phyloP scores from a whole-genome alignment of 2,113 vertebrate genomes.

The Bujurquina vittata region DNA sequence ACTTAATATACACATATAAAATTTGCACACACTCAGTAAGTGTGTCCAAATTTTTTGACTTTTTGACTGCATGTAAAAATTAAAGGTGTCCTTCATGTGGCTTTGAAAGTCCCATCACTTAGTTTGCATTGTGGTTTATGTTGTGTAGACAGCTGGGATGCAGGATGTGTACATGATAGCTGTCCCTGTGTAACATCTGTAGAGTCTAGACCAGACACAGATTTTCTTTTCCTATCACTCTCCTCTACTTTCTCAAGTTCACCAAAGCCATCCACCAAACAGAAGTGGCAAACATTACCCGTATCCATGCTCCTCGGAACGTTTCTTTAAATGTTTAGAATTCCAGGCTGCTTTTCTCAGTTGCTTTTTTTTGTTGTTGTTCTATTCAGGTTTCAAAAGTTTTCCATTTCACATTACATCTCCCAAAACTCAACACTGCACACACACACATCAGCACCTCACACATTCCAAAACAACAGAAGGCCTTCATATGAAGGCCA shows the following conservation, averaged over 20 bases:
- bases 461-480: conserved; percentile 28
- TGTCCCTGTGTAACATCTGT: conserved; percentile 4
- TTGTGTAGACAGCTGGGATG: not conserved
- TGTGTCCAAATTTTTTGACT: too few relatives aligned
- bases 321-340: conserved; percentile 16
- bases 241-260: conserved; percentile 19
- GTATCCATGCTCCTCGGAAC: not conserved
- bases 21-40: too few relatives aligned
- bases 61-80: not conserved
- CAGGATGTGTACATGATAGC: conserved; percentile 3
- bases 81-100: not conserved
- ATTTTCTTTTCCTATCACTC: conserved; percentile 5
- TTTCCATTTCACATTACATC: not conserved
- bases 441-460: not conserved
- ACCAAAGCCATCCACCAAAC: conserved; percentile 9
- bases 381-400: not conserved
- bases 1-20: not conserved
- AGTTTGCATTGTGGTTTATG: not conserved
- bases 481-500: not conserved
- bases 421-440: conserved; percentile 3
- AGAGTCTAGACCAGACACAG: not conserved
- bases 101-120: not conserved
- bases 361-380: not conserved
- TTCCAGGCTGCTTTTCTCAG: not conserved
- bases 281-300: conserved; percentile 22